phyloP scores from a whole-genome alignment of 2,888 invertebrate species.

The Drosophila colorata region DNA sequence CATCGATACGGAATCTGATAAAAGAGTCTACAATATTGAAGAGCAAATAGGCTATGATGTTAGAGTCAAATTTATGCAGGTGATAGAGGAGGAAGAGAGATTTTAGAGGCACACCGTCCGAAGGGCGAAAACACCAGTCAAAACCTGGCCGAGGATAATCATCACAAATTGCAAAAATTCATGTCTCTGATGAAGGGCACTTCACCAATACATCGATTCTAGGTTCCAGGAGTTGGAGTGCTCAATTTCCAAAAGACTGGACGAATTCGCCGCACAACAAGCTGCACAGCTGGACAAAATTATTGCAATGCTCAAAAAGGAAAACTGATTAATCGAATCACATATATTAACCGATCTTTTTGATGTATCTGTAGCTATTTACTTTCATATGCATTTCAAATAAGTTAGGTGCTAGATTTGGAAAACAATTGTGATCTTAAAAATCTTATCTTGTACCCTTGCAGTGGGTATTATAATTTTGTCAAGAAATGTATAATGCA shows the following conservation, averaged over 20 bases:
- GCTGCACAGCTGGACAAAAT: slow-evolving; percentile 79
- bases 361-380: slow-evolving; percentile 4
- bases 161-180: slow-evolving; percentile 78
- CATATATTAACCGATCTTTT: background rate
- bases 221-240: slow-evolving; percentile 72
- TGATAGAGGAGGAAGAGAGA: no score
- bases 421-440: slow-evolving; percentile 9
- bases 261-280: slow-evolving; percentile 71
- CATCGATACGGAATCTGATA: no score
- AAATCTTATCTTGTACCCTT: background rate
- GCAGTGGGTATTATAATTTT: background rate
- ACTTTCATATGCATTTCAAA: background rate
- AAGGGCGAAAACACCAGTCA: no score
- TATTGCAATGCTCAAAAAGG: slow-evolving; percentile 69
- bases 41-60: no score
- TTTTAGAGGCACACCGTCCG: no score
- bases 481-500: no score
- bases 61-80: no score
- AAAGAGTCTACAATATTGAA: no score
- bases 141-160: slow-evolving; percentile 49
- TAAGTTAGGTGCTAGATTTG: background rate
- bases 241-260: slow-evolving; percentile 64
- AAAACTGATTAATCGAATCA: slow-evolving; percentile 21
- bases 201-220: slow-evolving; percentile 73
- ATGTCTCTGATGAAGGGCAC: slow-evolving; percentile 59